These are phyloP conservation scores for Perccottus glenii DNA, from an alignment of 2,113 vertebrate genomes.

Conservation along the genomic window DNA sequence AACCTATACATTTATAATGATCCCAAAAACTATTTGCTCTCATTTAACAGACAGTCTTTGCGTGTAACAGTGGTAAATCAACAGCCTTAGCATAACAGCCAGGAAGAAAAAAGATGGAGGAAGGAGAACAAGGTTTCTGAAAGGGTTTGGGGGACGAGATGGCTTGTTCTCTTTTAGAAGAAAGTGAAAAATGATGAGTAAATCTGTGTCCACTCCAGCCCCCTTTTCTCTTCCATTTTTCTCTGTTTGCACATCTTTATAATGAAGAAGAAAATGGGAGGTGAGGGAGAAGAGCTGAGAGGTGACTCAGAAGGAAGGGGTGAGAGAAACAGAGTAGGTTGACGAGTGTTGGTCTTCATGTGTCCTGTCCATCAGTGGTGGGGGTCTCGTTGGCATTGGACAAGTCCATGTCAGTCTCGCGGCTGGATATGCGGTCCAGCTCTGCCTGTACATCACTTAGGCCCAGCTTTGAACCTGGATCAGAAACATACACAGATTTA, in stretches of 20 bases:
- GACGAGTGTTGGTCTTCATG: constrained; percentile 80
- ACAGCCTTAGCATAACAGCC: constrained; percentile 53
- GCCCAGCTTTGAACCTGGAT: constrained; percentile 92
- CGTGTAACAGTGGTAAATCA: constrained; percentile 59
- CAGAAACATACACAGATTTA: not conserved
- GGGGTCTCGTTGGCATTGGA: constrained; percentile 85
- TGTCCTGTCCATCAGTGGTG: constrained; percentile 91
- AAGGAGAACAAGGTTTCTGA: constrained; percentile 27
- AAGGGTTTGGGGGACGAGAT: constrained; percentile 15
- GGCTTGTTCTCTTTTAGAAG: constrained; percentile 39
- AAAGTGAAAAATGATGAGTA: constrained; percentile 28
- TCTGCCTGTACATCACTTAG: constrained; percentile 97
- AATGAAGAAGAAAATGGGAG: constrained; percentile 36
- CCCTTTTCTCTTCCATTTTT: constrained; percentile 20
- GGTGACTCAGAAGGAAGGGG: constrained; percentile 68
- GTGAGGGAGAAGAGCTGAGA: constrained; percentile 78
- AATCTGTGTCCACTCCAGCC: constrained; percentile 16
- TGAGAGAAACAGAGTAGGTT: constrained; percentile 74
- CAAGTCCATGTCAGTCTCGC: constrained; percentile 85
- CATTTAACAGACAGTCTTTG: constrained; percentile 59
- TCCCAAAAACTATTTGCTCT: constrained; percentile 25
- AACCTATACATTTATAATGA: constrained; percentile 15
- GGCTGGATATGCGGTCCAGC: constrained; percentile 94
- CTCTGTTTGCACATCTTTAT: constrained; percentile 33
- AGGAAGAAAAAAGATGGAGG: constrained; percentile 22